phyloP scores from a whole-genome alignment of 2,113 vertebrate genomes.

The Lucifuga dentata region DNA sequence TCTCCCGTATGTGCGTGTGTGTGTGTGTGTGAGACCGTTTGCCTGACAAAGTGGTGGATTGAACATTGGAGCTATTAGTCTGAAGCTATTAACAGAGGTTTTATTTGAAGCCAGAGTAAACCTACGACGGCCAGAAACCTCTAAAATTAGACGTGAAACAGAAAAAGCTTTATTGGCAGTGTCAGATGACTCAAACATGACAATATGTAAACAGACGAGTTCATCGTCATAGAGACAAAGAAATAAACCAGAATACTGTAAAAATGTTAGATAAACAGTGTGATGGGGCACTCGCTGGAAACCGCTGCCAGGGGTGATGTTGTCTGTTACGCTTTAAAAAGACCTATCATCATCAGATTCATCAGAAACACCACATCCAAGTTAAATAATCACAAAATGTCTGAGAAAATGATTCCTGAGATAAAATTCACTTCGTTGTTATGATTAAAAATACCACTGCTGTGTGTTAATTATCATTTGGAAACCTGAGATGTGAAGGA shows the following conservation, averaged over 20 bases:
- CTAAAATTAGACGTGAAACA: conserved; percentile 71
- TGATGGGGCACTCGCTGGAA: conserved; percentile 29
- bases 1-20: not conserved
- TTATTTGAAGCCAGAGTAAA: conserved; percentile 75
- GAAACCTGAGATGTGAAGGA: conserved; percentile 41
- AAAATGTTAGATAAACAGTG: conserved; percentile 53
- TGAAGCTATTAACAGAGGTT: conserved; percentile 63
- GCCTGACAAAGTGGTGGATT: conserved; percentile 36
- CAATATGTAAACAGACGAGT: conserved; percentile 68
- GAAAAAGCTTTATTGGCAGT: conserved; percentile 75
- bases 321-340: conserved; percentile 17
- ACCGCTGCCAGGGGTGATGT: conserved; percentile 28
- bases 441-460: conserved; percentile 49
- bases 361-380: conserved; percentile 47
- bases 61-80: conserved; percentile 62
- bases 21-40: conserved; percentile 26
- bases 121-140: conserved; percentile 60
- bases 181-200: conserved; percentile 64
- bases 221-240: conserved; percentile 68
- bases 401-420: conserved; percentile 41
- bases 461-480: conserved; percentile 35
- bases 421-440: conserved; percentile 51
- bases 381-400: conserved; percentile 53
- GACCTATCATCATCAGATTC: conserved; percentile 25
- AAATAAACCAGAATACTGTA: conserved; percentile 70